Base-by-base conservation (phyloP, 1,140 invertebrate genomes). In the Aphelenchoides avenae region DNA sequence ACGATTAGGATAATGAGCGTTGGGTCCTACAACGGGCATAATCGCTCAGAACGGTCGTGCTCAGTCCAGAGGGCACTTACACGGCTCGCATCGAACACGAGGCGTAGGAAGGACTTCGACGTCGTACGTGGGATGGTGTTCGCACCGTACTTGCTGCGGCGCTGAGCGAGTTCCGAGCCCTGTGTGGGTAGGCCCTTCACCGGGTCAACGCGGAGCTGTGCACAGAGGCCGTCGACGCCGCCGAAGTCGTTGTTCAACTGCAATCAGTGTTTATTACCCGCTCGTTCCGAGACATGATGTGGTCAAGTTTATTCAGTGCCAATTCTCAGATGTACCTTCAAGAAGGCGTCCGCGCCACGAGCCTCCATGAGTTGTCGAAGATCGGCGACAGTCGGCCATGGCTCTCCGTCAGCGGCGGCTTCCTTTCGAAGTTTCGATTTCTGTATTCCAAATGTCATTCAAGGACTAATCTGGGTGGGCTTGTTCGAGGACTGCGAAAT, bases 121-220 rank as follows among this genome's bases (percentile, higher is more conserved):
- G 91, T 89, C 83, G 94, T 94, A 61, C 92, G 91, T 79, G 94
- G 93, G 83, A 99, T 97, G 77, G 87, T 84, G 81, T 98, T 98
- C 64, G 90, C 90, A 77, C 94, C 94, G 84, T 92, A 98, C 71
- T 87, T 87, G 78, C 89, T 86, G 78, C 87, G 85, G 80, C 93
- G 85, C 77, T 90, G 87, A 76, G 93, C 88, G 68, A 92, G 81
- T 78, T 96, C 92, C 20, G 48, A 34, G 65, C 84, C 84, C 78
- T 85, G 83, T 69, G 87, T 86, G 80, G 87, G 87, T 79, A 97
- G 84, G 80, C 92, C 92, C 89, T 80, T 49, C 71, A 77, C 48
- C 63, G 90, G 87, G 73, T 91, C 94, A n/a, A n/a, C n/a, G n/a
- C n/a, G n/a, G n/a, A n/a, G n/a, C n/a, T n/a, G n/a, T n/a, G n/a